Percentiles rank a stretch among this genome's conserved stretches.
Conservation (phyloP, 2,113 vertebrate genomes). For the Orthonyx spaldingii region DNA sequence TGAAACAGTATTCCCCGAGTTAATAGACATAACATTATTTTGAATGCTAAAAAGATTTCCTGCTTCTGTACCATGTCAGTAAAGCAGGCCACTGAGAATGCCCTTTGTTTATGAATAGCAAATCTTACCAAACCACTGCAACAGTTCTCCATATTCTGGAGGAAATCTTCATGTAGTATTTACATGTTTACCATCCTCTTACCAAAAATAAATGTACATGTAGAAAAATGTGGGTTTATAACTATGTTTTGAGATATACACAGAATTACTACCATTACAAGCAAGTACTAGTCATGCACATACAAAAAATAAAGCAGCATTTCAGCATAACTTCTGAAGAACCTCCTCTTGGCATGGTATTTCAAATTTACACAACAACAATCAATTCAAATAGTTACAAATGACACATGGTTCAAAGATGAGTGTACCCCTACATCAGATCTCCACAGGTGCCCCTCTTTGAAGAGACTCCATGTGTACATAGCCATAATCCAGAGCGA, state of each 20-base stretch:
- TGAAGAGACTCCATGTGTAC: neutral
- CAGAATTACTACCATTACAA: neutral
- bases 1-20: neutral
- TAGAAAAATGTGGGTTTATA: neutral
- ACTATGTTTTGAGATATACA: neutral
- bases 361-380: neutral
- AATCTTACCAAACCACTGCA: neutral
- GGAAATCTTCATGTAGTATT: neutral
- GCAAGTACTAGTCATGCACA: neutral
- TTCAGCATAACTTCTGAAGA: neutral
- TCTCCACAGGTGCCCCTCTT: neutral
- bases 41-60: neutral
- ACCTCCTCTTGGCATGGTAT: neutral
- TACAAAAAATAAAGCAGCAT: neutral
- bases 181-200: neutral
- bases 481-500: neutral
- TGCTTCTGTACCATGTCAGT: neutral
- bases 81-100: neutral
- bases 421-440: neutral
- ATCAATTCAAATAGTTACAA: neutral
- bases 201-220: neutral
- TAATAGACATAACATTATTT: neutral
- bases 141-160: neutral
- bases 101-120: neutral
- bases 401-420: neutral